Evolutionary conservation across 2,888 invertebrate species (phyloP).

Genomic region (Drosophila kanekoi): DNA sequence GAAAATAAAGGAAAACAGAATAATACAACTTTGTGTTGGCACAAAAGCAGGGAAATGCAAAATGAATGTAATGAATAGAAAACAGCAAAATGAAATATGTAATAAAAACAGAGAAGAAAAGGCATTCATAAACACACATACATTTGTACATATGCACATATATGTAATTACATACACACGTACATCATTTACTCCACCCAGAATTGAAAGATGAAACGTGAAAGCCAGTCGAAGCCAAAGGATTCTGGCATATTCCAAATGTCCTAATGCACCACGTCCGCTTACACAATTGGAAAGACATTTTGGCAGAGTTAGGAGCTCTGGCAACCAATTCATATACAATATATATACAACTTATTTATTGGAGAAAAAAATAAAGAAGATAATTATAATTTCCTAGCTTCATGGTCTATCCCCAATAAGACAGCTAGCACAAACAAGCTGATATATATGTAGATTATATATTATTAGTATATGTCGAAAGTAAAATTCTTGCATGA

Average conservation of each 20-base stretch:
- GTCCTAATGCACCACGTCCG: neutral
- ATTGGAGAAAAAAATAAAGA: no score
- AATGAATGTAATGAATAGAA: conserved; percentile 68
- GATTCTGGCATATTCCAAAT: neutral
- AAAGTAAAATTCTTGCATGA: no score
- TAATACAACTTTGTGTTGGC: conserved; percentile 62
- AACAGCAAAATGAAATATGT: conserved; percentile 53
- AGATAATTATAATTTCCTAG: no score
- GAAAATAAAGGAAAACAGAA: conserved; percentile 54
- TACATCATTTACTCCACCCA: neutral
- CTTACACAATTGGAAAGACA: no score
- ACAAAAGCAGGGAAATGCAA: conserved; percentile 65
- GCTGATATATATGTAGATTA: no score
- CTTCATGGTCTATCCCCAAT: no score
- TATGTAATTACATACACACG: neutral
- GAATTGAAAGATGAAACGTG: neutral
- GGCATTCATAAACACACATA: conserved; percentile 25
- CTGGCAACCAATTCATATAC: no score
- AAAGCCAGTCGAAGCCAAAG: neutral
- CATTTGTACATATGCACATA: neutral
- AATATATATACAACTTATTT: no score
- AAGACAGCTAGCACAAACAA: no score
- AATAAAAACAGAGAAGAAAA: conserved; percentile 40
- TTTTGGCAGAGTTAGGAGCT: no score
- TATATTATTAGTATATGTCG: no score